Conservation (phyloP, 92 coral and sea anemone species). For the Porites rus region DNA sequence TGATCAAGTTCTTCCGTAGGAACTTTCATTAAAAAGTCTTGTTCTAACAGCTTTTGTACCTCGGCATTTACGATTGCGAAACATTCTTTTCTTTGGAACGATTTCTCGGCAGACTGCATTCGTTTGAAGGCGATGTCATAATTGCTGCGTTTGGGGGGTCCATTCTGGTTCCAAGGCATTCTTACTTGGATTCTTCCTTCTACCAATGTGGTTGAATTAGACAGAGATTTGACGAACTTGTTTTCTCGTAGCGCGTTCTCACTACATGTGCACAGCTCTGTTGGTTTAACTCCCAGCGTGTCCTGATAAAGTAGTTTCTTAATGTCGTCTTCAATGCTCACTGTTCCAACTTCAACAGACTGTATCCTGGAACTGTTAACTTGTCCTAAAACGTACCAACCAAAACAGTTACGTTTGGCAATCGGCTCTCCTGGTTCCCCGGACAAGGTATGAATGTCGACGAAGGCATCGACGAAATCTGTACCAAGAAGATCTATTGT, state of each 20-base stretch:
- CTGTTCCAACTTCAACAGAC: conserved; percentile 63
- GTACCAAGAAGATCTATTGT: conserved; percentile 68
- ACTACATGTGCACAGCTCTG: conserved; percentile 65
- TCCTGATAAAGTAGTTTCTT: conserved; percentile 67
- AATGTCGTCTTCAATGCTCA: conserved; percentile 53
- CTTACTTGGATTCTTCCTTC: conserved; percentile 71
- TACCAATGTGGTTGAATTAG: conserved; percentile 46
- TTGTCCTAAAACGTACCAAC: conserved; percentile 69
- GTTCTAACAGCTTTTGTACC: conserved; percentile 63
- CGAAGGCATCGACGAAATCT: conserved; percentile 68
- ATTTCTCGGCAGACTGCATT: too few species aligned
- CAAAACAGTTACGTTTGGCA: conserved; percentile 55
- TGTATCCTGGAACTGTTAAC: conserved; percentile 25
- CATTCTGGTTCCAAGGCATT: conserved; percentile 53
- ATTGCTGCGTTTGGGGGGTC: too few species aligned
- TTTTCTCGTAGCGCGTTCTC: conserved; percentile 55
- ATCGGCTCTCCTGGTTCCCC: conserved; percentile 63
- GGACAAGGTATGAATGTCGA: conserved; percentile 28
- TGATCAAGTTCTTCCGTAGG: conserved; percentile 49
- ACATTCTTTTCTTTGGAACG: conserved; percentile 53
- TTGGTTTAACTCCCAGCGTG: conserved; percentile 64
- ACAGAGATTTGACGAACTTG: conserved; percentile 64
- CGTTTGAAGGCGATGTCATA: too few species aligned
- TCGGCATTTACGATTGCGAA: conserved; percentile 39
- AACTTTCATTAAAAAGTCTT: conserved; percentile 54